Evolutionary conservation across 1,140 invertebrate genomes (phyloP), one percentile per base, ranked within the genome.

Genomic region (Saccostrea echinata): DNA sequence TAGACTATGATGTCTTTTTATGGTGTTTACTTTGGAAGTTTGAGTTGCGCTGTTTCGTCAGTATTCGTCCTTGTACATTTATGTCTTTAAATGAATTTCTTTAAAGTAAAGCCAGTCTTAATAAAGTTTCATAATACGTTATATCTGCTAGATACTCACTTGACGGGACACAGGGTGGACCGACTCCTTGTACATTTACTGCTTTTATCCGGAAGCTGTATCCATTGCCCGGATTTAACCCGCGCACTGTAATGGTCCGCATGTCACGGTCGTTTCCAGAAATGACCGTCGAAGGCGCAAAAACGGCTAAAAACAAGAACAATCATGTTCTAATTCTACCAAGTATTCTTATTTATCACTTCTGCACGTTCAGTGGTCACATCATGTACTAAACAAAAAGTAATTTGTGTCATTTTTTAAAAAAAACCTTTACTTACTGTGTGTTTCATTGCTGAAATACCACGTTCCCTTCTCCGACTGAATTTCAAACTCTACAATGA

Each of bases 201-300:
- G 98, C 98, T 88, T 96, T 95, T 3, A 99, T 97, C 88, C 98
- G 96, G 93, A 99, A 99, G 92, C 98, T 97, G 93, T 99, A 99
- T 0, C 96, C 96, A 0, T 97, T 97, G 96, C 97, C 98, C 0
- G 98, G 98, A 88, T 97, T 97, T 9, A 99, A 95, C 16, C 86
- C 89, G 2, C 64, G 80, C 0, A 95, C 89, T 16, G 86, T 57
- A 30, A 87, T 89, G 2, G 53, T 76, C 33, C 87, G 88, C 84
- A 81, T 90, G 82, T 90, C 88, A 16, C 30, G 43, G 21, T 35
- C 18, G 52, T 83, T 51, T 52, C 81, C n/a, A 3, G 35, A 13
- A 3, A 53, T 83, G n/a, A 52, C 35, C 12, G 51, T 83, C n/a
- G 35, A 9, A 18, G 81, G 35, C 24, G 81, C 81, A 83, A 83